Evolutionary conservation across 1,140 invertebrate genomes (phyloP), one percentile per base, ranked within the genome.

Genomic region (Spodoptera frugiperda): DNA sequence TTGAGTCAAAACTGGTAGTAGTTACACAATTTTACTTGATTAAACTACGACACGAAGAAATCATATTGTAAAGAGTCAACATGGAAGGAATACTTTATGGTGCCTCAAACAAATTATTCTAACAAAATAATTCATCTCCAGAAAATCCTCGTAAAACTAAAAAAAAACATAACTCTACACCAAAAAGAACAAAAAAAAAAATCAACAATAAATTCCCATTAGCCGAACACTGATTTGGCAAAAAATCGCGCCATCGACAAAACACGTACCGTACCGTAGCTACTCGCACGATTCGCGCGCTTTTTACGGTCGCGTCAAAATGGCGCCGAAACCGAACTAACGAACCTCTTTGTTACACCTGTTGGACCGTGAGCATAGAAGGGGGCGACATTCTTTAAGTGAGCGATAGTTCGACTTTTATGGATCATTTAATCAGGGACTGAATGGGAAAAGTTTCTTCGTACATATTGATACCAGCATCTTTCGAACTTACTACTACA

Each of bases 281-380:
- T 39, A 39, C 33, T 39, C 33, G 33, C 33, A 39, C 57, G 21
- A 33, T 30, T 63, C 57, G 68, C 25, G 77, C 51, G 67, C 51
- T 21, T 65, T 76, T 72, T 59, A 76, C 73, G 30, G 44, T 68
- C 65, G 54, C 48, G 51, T 68, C 74, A 49, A 76, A 77, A 76
- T 75, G 78, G 78, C 68, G 70, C 57, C 74, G 78, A 72, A 51
- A 15, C 73, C 57, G 44, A 15, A 72, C 81, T 84, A 84, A 84
- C 83, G 81, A 84, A 84, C 73, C 83, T 78, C 81, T 84, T 82
- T 84, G 83, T 84, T 82, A 78, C 79, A 84, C 83, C 81, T 84
- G 79, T 53, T 59, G 15, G 51, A 9, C 48, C 79, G 19, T 63
- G 71, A 54, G 75, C n/a, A 44, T 74, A 76, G 67, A 63, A 81